A percentile compares a stretch with the other conserved stretches of the same genome.
Evolutionary conservation across 2,797 vertebrate species (phyloP).

Genomic region (Scleropages formosus): DNA sequence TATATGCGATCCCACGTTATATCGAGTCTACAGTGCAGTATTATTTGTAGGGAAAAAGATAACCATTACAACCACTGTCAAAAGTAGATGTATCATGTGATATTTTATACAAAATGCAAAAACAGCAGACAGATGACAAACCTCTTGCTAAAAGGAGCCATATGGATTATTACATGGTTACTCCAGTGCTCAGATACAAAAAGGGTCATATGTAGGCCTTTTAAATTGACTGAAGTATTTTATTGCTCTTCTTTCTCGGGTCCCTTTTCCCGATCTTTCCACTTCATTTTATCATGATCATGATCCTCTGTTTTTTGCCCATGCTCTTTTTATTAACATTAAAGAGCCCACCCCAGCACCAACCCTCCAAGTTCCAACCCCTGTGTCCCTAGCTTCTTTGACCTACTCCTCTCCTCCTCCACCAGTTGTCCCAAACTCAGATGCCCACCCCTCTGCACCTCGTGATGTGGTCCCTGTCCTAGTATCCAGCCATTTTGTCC

Average conservation of each 20-base stretch:
- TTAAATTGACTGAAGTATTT: slow-evolving; percentile 15
- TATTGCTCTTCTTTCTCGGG: slow-evolving; percentile 22
- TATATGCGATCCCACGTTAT: too few relatives aligned
- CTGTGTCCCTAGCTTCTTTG: slow-evolving; percentile 57
- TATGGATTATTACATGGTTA: too few relatives aligned
- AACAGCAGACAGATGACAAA: too few relatives aligned
- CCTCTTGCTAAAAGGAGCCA: too few relatives aligned
- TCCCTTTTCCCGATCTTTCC: slow-evolving; percentile 39
- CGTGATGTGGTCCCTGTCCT: background rate
- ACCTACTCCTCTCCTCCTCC: slow-evolving; percentile 74
- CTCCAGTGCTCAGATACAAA: too few relatives aligned
- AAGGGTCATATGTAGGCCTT: too few relatives aligned
- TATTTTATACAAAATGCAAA: too few relatives aligned
- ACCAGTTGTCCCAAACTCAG: slow-evolving; percentile 85
- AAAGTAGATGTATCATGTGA: too few relatives aligned
- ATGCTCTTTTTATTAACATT: slow-evolving; percentile 33
- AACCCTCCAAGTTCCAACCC: slow-evolving; percentile 32
- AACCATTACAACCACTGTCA: too few relatives aligned
- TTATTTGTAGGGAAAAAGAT: too few relatives aligned
- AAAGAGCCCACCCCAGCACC: slow-evolving; percentile 46
- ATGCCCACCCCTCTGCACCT: slow-evolving; percentile 75
- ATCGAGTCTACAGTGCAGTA: too few relatives aligned
- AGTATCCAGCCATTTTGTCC: slow-evolving; percentile 53
- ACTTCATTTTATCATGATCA: slow-evolving; percentile 45
- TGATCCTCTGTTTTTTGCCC: slow-evolving; percentile 27